These are phyloP conservation scores for Scaptomyza caliginosa DNA, from an alignment of 2,888 invertebrate species.

Conservation along the genomic window DNA sequence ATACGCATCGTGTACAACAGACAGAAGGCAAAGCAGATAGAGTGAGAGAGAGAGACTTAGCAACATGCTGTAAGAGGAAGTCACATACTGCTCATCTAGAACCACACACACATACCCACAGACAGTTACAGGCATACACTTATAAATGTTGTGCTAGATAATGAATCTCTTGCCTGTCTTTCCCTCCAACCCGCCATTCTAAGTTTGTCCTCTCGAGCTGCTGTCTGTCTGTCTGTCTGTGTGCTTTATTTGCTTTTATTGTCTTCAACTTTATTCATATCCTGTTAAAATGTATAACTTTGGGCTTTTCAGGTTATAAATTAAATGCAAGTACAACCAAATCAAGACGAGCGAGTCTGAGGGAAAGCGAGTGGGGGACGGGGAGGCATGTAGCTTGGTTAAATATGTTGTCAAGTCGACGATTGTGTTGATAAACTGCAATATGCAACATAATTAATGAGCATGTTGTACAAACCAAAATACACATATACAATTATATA, in stretches of 20 bases:
- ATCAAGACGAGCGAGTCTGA: slow-evolving; percentile 21
- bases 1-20: slow-evolving; percentile 52
- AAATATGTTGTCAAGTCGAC: slow-evolving; percentile 67
- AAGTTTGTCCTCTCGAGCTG: slow-evolving; percentile 35
- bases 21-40: slow-evolving; percentile 13
- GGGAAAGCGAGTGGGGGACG: neutral
- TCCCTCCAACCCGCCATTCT: neutral
- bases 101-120: slow-evolving; percentile 41
- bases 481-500: slow-evolving; percentile 53
- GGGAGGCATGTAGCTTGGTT: neutral
- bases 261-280: slow-evolving; percentile 80
- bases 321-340: slow-evolving; percentile 67
- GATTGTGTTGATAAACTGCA: slow-evolving; percentile 78
- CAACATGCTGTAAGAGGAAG: slow-evolving; percentile 51
- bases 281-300: slow-evolving; percentile 79
- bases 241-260: slow-evolving; percentile 78
- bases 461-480: slow-evolving; percentile 68
- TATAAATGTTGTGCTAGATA: slow-evolving; percentile 76
- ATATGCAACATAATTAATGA: slow-evolving; percentile 77
- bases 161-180: slow-evolving; percentile 60
- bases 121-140: slow-evolving; percentile 64
- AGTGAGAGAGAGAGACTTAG: neutral
- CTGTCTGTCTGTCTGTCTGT: slow-evolving; percentile 45
- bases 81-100: slow-evolving; percentile 43
- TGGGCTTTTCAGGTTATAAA: slow-evolving; percentile 78